A percentile compares a stretch with the other conserved stretches of the same genome.
Conservation (phyloP, 2,113 vertebrate genomes). For the Charina bottae region DNA sequence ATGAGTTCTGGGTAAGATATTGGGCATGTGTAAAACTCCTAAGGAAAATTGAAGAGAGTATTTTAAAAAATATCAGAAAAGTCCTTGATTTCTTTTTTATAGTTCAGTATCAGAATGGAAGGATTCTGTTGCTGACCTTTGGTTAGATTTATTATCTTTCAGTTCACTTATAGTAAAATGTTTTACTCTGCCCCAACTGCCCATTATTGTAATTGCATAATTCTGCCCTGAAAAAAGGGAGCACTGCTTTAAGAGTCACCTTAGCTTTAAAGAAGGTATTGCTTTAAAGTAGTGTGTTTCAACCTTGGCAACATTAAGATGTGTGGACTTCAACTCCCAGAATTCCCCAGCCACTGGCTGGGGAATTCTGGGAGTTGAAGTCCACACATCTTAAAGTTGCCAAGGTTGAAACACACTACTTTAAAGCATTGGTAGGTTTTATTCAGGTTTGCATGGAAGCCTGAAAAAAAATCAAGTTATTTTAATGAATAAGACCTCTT, state of each 20-base stretch:
- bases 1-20: constrained; percentile 33
- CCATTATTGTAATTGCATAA: background rate
- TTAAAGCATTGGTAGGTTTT: no score
- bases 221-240: background rate
- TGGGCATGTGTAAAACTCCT: constrained; percentile 26
- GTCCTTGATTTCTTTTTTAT: constrained; percentile 20
- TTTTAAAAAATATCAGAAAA: background rate
- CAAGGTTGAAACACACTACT: no score
- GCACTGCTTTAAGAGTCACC: background rate
- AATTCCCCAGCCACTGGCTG: background rate
- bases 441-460: no score
- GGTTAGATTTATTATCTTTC: background rate
- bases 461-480: no score
- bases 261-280: background rate
- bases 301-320: background rate
- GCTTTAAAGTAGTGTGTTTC: background rate
- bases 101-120: constrained; percentile 35
- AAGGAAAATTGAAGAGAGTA: constrained; percentile 1
- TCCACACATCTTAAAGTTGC: no score
- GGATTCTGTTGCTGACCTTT: background rate
- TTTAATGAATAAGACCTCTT: no score
- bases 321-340: background rate
- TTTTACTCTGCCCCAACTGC: background rate
- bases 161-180: background rate
- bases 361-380: no score